Evolutionary conservation across 2,113 vertebrate genomes (phyloP).

Genomic region (Coracopsis vasa): DNA sequence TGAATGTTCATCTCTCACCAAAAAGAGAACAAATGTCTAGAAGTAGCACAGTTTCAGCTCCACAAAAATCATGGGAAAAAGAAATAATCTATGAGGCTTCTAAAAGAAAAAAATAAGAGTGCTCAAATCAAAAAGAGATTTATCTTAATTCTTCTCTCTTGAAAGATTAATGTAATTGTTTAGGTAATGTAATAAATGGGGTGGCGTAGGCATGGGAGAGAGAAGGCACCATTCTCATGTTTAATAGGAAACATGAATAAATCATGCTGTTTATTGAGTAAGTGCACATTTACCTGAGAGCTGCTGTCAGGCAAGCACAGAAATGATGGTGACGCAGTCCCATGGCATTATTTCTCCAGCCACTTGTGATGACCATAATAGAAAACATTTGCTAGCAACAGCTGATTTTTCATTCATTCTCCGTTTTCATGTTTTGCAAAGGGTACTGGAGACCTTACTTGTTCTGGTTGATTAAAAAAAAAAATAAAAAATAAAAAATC

Average conservation of each 20-base stretch:
- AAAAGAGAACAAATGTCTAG: background rate
- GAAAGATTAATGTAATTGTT: background rate
- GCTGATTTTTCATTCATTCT: background rate
- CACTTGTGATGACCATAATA: background rate
- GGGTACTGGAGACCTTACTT: background rate
- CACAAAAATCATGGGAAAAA: background rate
- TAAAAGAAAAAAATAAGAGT: background rate
- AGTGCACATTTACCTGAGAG: background rate
- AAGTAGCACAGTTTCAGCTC: background rate
- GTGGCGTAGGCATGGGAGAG: background rate
- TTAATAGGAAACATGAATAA: background rate
- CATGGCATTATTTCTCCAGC: background rate
- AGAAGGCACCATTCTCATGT: background rate
- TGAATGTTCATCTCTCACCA: background rate
- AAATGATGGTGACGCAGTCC: background rate
- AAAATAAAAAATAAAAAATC: background rate
- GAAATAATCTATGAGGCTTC: background rate
- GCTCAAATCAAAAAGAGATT: background rate
- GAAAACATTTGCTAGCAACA: background rate
- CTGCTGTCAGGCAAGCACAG: background rate
- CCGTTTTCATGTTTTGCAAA: background rate
- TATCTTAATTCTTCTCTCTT: background rate
- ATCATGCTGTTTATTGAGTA: background rate
- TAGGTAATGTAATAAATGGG: background rate
- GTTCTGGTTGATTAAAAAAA: background rate